A percentile compares a stretch with the other conserved stretches of the same genome.
Evolutionary conservation across 2,888 invertebrate genomes (phyloP).

Genomic region (Nymphalis c-album): DNA sequence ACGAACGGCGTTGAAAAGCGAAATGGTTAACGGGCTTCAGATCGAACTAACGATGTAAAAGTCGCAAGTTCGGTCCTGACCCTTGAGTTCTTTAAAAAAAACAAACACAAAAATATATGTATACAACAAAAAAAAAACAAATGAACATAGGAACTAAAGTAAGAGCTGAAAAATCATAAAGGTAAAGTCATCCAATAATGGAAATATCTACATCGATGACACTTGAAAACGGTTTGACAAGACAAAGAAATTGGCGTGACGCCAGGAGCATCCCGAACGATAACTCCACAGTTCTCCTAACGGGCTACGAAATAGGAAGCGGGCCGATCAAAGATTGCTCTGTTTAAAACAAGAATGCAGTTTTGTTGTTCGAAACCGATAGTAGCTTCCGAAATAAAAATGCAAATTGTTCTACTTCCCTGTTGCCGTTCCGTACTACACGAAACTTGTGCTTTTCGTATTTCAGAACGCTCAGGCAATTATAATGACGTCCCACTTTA

Average conservation of each 20-base stretch:
- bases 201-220: conserved; percentile 65
- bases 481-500: conserved; percentile 42
- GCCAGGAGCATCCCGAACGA: conserved; percentile 51
- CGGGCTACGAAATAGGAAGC: conserved; percentile 55
- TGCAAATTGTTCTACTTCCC: conserved; percentile 66
- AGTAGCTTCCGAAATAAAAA: conserved; percentile 67
- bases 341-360: conserved; percentile 64
- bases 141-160: neutral
- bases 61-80: too few relatives aligned
- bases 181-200: conserved; percentile 45
- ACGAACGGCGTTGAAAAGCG: too few relatives aligned
- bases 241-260: conserved; percentile 71
- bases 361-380: conserved; percentile 63
- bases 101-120: too few relatives aligned
- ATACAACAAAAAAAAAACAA: too few relatives aligned
- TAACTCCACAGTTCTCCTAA: conserved; percentile 43
- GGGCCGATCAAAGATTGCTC: conserved; percentile 72
- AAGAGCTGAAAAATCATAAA: conserved; percentile 7
- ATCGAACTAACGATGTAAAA: too few relatives aligned
- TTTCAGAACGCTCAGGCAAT: conserved; percentile 45
- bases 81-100: too few relatives aligned
- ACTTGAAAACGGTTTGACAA: conserved; percentile 63
- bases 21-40: too few relatives aligned
- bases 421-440: conserved; percentile 46
- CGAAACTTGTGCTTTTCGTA: conserved; percentile 56